Evolutionary conservation across 2,113 vertebrate genomes (phyloP).

Genomic region (Oreotragus oreotragus): DNA sequence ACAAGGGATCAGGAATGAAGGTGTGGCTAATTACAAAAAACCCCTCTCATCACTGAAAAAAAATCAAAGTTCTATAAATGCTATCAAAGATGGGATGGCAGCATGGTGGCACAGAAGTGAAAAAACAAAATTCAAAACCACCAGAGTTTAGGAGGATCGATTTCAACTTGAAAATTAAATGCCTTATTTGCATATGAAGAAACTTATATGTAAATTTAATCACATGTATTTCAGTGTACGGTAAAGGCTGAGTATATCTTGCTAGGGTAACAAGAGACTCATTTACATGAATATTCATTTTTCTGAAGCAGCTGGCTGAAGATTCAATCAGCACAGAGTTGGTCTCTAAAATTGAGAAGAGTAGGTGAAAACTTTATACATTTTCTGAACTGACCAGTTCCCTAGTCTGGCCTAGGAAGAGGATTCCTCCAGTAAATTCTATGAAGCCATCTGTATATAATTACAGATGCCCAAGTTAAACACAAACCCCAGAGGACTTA

Average conservation of each 20-base stretch:
- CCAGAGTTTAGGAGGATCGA: background rate
- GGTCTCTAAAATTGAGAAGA: constrained; percentile 17
- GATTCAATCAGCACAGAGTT: background rate
- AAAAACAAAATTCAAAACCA: constrained; percentile 21
- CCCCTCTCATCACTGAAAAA: background rate
- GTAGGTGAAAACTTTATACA: background rate
- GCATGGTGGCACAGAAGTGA: background rate
- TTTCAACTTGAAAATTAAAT: constrained; percentile 36
- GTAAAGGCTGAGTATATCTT: constrained; percentile 23
- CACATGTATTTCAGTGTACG: background rate
- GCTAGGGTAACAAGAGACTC: background rate
- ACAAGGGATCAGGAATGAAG: background rate
- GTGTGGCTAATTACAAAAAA: constrained; percentile 19
- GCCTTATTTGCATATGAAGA: constrained; percentile 37
- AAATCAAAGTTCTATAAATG: constrained; percentile 26
- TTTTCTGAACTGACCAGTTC: constrained; percentile 27
- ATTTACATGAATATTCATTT: constrained; percentile 14
- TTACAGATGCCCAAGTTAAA: background rate
- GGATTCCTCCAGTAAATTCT: background rate
- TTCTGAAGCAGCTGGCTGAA: constrained; percentile 35
- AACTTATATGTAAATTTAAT: constrained; percentile 33
- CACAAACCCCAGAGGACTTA: constrained; percentile 15
- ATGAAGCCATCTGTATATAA: background rate
- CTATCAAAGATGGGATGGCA: background rate
- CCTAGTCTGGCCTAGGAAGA: background rate